phyloP scores from a whole-genome alignment of 2,888 invertebrate species.

The Agriopis marginaria region DNA sequence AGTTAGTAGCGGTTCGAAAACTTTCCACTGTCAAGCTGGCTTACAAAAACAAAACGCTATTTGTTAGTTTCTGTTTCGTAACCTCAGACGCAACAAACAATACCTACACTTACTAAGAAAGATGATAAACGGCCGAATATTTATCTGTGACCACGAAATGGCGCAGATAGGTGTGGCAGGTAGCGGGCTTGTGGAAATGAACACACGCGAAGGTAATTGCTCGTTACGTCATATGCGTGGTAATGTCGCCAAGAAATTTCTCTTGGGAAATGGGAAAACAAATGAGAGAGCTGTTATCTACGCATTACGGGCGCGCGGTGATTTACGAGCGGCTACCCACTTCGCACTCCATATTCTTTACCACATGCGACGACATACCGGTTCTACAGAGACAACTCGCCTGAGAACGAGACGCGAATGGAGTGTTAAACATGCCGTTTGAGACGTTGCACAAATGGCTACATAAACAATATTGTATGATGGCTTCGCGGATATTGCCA shows the following conservation, averaged over 20 bases:
- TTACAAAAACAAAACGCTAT: constrained; percentile 24
- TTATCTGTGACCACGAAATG: constrained; percentile 32
- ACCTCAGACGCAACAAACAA: constrained; percentile 26
- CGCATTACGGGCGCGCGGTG: constrained; percentile 80
- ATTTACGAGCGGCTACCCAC: constrained; percentile 78
- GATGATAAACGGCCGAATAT: constrained; percentile 31
- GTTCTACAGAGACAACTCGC: constrained; percentile 71
- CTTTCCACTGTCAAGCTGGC: constrained; percentile 34
- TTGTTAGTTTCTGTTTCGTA: constrained; percentile 31
- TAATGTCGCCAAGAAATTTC: constrained; percentile 82
- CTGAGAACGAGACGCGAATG: constrained; percentile 76
- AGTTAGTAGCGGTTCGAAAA: constrained; percentile 16
- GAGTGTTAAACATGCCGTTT: constrained; percentile 73
- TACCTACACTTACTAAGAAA: constrained; percentile 14
- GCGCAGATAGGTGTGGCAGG: constrained; percentile 28
- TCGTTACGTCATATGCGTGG: constrained; percentile 71
- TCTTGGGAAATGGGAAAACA: constrained; percentile 83
- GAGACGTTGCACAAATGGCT: constrained; percentile 69
- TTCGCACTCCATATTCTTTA: constrained; percentile 46
- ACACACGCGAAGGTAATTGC: constrained; percentile 63
- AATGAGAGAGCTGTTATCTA: constrained; percentile 84
- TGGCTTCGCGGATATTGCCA: constrained; percentile 48
- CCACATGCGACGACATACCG: constrained; percentile 66
- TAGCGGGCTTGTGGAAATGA: constrained; percentile 55
- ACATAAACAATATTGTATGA: constrained; percentile 62